Percentiles rank a stretch among this genome's conserved stretches.
Evolutionary conservation across 1,140 invertebrate genomes (phyloP).

Genomic region (Drosophila rhopaloa): DNA sequence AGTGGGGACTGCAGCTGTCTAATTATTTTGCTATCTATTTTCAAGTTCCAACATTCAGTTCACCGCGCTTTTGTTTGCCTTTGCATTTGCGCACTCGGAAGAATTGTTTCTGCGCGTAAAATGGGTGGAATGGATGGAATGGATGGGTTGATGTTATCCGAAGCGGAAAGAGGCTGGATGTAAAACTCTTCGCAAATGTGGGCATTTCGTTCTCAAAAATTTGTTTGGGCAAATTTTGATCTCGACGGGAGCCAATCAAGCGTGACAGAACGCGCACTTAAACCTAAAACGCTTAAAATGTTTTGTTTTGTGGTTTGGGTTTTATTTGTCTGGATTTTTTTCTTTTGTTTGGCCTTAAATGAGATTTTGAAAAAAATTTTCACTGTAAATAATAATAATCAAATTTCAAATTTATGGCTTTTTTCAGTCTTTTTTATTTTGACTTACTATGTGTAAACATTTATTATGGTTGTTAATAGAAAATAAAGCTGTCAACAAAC

Average conservation of each 20-base stretch:
- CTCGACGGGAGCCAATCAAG: slow-evolving; percentile 25
- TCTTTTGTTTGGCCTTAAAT: not conserved
- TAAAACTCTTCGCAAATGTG: slow-evolving; percentile 14
- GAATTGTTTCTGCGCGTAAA: slow-evolving; percentile 4
- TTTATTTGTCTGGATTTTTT: not conserved
- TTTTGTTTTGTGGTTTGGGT: not conserved
- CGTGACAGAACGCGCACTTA: slow-evolving; percentile 1
- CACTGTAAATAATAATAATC: not conserved
- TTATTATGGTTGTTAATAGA: too few species aligned
- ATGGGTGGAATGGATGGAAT: slow-evolving; percentile 2
- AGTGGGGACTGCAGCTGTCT: slow-evolving; percentile 52
- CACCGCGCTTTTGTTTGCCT: slow-evolving; percentile 23
- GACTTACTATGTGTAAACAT: too few species aligned
- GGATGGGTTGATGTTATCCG: slow-evolving; percentile 17
- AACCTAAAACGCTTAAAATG: slow-evolving; percentile 2
- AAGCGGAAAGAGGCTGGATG: slow-evolving; percentile 38
- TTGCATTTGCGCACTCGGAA: slow-evolving; percentile 34
- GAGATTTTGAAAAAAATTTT: not conserved
- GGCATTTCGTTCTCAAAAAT: not conserved
- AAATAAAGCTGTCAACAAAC: too few species aligned
- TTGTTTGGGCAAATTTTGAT: slow-evolving; percentile 10
- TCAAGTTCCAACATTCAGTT: slow-evolving; percentile 33
- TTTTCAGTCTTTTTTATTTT: too few species aligned
- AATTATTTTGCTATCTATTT: slow-evolving; percentile 60
- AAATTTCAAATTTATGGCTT: too few species aligned